Conservation (phyloP, 2,797 vertebrate genomes). For the Chloroceryle inda region DNA sequence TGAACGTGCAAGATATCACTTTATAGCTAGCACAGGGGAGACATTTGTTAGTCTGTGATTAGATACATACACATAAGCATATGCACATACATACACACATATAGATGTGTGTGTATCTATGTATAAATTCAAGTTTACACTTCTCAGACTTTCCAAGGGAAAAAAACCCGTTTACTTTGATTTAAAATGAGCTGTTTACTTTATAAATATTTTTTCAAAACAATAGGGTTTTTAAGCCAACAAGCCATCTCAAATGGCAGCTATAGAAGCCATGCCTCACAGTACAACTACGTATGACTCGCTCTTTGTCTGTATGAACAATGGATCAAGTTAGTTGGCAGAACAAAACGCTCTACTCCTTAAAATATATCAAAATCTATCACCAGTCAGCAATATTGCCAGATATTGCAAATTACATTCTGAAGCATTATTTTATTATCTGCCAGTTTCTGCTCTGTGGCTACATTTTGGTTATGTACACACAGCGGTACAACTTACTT, state of each 20-base stretch:
- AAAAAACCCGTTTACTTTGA: not conserved
- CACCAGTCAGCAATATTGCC: conserved; percentile 16
- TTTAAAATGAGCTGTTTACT: conserved; percentile 6
- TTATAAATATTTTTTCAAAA: not conserved
- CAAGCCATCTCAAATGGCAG: not conserved
- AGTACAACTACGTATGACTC: not conserved
- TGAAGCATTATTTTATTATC: conserved; percentile 17
- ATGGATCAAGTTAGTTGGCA: conserved; percentile 3
- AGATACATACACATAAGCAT: not conserved
- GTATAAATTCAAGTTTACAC: not conserved
- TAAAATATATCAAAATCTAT: conserved; percentile 40
- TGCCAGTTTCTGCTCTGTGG: conserved; percentile 24
- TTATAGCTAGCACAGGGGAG: conserved; percentile 53
- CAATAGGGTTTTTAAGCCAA: not conserved
- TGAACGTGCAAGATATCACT: conserved; percentile 1
- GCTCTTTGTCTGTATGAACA: conserved; percentile 37
- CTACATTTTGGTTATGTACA: not conserved
- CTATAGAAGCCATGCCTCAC: not conserved
- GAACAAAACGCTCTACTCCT: not conserved
- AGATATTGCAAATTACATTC: conserved; percentile 42
- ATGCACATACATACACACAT: not conserved
- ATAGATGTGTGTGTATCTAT: not conserved
- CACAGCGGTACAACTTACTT: not conserved
- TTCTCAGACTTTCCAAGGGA: not conserved
- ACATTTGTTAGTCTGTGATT: conserved; percentile 30